Percentiles rank a stretch among this genome's conserved stretches.
These are phyloP conservation scores for Shinisaurus crocodilurus DNA, from an alignment of 2,113 vertebrate genomes.

Conservation along the genomic window DNA sequence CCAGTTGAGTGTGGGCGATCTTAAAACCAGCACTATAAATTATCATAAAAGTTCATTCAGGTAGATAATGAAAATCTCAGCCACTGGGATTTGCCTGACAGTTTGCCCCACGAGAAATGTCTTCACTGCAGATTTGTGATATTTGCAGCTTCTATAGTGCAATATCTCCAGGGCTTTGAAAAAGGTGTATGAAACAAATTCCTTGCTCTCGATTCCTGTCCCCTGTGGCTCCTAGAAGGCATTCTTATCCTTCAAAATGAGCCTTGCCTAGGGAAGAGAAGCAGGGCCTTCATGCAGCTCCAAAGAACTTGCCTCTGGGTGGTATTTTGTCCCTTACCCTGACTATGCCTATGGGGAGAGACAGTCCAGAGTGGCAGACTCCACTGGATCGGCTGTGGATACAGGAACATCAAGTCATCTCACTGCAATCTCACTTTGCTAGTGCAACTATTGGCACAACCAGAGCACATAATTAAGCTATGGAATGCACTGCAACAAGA, in stretches of 20 bases:
- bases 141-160: background rate
- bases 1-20: background rate
- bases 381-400: background rate
- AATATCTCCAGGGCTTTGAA: background rate
- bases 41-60: background rate
- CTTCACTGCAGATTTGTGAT: background rate
- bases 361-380: background rate
- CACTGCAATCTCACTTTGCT: background rate
- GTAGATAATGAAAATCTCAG: background rate
- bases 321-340: background rate
- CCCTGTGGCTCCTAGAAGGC: background rate
- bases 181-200: background rate
- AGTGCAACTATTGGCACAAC: too few species aligned
- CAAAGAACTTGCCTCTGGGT: background rate
- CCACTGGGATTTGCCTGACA: background rate
- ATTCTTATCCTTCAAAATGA: background rate
- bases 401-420: background rate
- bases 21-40: background rate
- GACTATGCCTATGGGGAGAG: background rate
- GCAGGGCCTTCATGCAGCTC: background rate
- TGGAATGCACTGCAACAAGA: too few species aligned
- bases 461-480: too few species aligned
- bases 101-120: background rate
- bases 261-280: background rate
- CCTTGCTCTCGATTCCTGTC: background rate